Conservation (phyloP, 2,888 invertebrate genomes). For the Hyposoter didymator region DNA sequence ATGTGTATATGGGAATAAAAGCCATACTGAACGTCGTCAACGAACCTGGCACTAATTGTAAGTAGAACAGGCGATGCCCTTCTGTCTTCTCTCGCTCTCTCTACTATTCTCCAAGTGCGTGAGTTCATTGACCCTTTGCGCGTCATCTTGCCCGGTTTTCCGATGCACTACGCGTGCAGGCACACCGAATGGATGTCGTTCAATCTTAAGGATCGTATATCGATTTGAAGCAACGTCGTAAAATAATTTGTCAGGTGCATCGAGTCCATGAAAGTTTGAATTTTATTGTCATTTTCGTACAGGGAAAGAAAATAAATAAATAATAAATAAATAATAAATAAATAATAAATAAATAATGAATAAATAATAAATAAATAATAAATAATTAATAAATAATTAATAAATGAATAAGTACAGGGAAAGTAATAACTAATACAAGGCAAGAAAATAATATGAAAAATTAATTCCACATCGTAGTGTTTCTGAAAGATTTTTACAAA, state of each 20-base stretch:
- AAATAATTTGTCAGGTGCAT: neutral
- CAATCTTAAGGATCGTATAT: neutral
- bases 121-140: conserved; percentile 59
- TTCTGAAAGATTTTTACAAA: too few relatives aligned
- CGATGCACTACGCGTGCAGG: conserved; percentile 10
- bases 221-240: neutral
- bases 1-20: conserved; percentile 27
- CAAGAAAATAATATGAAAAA: too few relatives aligned
- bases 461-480: too few relatives aligned
- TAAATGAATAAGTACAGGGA: too few relatives aligned
- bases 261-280: too few relatives aligned
- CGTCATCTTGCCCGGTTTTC: conserved; percentile 27
- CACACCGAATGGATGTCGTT: conserved; percentile 10
- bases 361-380: too few relatives aligned
- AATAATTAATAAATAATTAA: too few relatives aligned
- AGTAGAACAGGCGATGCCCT: conserved; percentile 65
- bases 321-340: too few relatives aligned
- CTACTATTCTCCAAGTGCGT: conserved; percentile 32
- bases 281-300: too few relatives aligned
- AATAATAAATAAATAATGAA: too few relatives aligned
- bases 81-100: conserved; percentile 51
- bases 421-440: too few relatives aligned
- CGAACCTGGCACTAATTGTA: conserved; percentile 63
- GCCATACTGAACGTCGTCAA: conserved; percentile 53
- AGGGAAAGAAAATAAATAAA: too few relatives aligned